Conservation (phyloP, 2,888 invertebrate genomes). For the Incurvaria masculella region DNA sequence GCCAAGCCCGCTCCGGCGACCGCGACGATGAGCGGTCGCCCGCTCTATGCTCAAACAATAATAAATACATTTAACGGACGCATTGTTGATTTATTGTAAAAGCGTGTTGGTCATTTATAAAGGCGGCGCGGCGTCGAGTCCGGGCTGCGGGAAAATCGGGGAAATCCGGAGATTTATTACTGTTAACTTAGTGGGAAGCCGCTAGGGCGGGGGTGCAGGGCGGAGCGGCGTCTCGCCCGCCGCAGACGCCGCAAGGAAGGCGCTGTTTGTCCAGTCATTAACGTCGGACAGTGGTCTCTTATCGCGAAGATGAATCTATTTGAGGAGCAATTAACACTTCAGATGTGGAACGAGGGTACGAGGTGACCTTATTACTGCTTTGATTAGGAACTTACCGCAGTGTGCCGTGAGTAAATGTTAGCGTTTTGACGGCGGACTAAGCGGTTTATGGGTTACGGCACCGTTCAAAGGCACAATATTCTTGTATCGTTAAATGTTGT, state of each 20-base stretch:
- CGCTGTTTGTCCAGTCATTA: constrained; percentile 52
- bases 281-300: constrained; percentile 50
- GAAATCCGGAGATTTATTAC: constrained; percentile 53
- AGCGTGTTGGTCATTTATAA: constrained; percentile 56
- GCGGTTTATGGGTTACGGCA: too few relatives aligned
- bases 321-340: constrained; percentile 52
- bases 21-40: not conserved
- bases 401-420: too few relatives aligned
- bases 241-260: not conserved
- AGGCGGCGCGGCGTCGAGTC: constrained; percentile 32
- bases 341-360: constrained; percentile 48
- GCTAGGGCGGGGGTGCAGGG: constrained; percentile 28
- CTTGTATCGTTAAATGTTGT: too few relatives aligned
- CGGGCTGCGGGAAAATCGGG: constrained; percentile 49
- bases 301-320: constrained; percentile 53
- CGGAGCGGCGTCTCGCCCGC: constrained; percentile 1
- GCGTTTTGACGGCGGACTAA: too few relatives aligned
- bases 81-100: constrained; percentile 52
- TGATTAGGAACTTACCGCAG: too few relatives aligned
- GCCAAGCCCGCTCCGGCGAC: not conserved
- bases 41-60: constrained; percentile 42
- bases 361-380: constrained; percentile 15
- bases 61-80: constrained; percentile 50
- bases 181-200: constrained; percentile 23
- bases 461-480: too few relatives aligned